Conservation (phyloP, 1,140 invertebrate genomes). For the Delia radicum region DNA sequence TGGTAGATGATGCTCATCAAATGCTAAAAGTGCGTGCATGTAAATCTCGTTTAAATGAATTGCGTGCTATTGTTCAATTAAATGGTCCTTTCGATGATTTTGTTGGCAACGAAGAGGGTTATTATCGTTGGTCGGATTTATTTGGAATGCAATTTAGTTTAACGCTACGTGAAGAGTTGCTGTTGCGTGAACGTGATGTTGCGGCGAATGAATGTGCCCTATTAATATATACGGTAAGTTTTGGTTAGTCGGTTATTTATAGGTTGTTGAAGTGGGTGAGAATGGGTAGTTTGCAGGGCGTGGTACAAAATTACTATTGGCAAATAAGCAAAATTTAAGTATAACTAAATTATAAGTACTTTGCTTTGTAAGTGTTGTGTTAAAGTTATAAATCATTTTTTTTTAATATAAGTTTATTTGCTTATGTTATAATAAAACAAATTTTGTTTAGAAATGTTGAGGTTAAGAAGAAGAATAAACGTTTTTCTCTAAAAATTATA, state of each 20-base stretch:
- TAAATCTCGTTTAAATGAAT: constrained; percentile 66
- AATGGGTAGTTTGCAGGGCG: too few relatives aligned
- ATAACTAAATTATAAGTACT: too few relatives aligned
- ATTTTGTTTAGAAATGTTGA: background rate
- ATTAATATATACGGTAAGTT: constrained; percentile 76
- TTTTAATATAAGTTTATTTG: too few relatives aligned
- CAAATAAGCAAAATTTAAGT: too few relatives aligned
- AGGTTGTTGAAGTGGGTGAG: too few relatives aligned
- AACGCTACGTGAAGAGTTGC: constrained; percentile 34
- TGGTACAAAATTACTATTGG: too few relatives aligned
- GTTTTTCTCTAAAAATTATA: too few relatives aligned
- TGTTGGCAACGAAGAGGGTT: constrained; percentile 40
- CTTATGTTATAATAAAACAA: too few relatives aligned
- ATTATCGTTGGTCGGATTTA: constrained; percentile 74
- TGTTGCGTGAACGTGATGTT: constrained; percentile 64
- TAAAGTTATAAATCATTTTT: too few relatives aligned
- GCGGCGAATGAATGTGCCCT: constrained; percentile 86
- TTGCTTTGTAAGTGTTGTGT: too few relatives aligned
- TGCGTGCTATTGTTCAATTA: constrained; percentile 86
- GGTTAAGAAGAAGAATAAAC: background rate
- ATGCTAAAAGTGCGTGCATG: constrained; percentile 79
- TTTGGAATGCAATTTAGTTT: constrained; percentile 69
- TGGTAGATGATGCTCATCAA: constrained; percentile 85
- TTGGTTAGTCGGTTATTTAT: too few relatives aligned
- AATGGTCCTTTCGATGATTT: constrained; percentile 61